Evolutionary conservation across 2,797 vertebrate genomes (phyloP).

Genomic region (Pagetopsis macropterus): DNA sequence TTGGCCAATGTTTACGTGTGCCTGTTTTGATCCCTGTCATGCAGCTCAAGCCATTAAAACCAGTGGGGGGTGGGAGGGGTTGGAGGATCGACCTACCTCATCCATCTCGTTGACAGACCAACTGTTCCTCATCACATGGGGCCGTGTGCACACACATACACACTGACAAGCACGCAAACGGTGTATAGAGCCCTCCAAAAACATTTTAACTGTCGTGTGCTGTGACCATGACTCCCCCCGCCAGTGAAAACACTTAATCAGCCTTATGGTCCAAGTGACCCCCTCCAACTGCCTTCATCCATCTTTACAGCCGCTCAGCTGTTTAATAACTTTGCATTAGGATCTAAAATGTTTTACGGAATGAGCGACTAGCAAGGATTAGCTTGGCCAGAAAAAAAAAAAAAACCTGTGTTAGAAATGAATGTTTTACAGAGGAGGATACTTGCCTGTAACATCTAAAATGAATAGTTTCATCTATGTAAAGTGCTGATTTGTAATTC

Average conservation of each 20-base stretch:
- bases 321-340: slow-evolving; percentile 61
- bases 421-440: not conserved
- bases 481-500: not conserved
- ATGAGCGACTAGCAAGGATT: slow-evolving; percentile 44
- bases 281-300: slow-evolving; percentile 47
- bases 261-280: slow-evolving; percentile 64
- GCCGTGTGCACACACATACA: slow-evolving; percentile 30
- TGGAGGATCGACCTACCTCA: slow-evolving; percentile 39
- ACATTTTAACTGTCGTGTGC: slow-evolving; percentile 43
- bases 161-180: not conserved
- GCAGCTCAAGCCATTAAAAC: slow-evolving; percentile 44
- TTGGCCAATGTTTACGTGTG: slow-evolving; percentile 10
- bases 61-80: slow-evolving; percentile 14
- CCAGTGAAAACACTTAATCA: slow-evolving; percentile 68
- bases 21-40: slow-evolving; percentile 32
- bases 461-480: not conserved
- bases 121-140: slow-evolving; percentile 67
- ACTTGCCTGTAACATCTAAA: not conserved
- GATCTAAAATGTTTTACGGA: slow-evolving; percentile 40
- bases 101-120: slow-evolving; percentile 68
- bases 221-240: slow-evolving; percentile 45
- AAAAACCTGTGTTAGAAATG: not conserved
- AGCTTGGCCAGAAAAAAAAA: not conserved
- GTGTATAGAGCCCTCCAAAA: slow-evolving; percentile 28
- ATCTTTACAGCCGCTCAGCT: slow-evolving; percentile 45